Evolutionary conservation across 1,140 invertebrate species (phyloP).

Genomic region (Euschistus heros): DNA sequence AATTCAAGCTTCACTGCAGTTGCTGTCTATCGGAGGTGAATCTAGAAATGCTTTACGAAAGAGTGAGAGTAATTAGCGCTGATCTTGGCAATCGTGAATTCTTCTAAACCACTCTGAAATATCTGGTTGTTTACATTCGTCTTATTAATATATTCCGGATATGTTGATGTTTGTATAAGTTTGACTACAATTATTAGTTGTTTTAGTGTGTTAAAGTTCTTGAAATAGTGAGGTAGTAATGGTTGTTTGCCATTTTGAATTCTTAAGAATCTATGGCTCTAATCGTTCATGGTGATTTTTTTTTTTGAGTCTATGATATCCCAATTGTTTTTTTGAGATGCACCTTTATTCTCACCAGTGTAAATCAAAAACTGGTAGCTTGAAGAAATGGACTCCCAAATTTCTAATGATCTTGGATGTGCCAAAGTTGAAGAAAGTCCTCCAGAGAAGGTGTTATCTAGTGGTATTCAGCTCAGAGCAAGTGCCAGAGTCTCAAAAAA

Average conservation of each 20-base stretch:
- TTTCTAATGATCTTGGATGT: not conserved
- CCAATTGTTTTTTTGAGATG: conserved; percentile 6
- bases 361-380: not conserved
- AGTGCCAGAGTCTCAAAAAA: conserved; percentile 33
- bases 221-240: no score
- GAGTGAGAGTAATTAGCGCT: no score
- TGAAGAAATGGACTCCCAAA: conserved; percentile 3
- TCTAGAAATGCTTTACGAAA: no score
- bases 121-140: no score
- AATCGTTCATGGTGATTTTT: not conserved
- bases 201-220: no score
- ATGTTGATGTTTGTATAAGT: no score
- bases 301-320: not conserved
- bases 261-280: not conserved
- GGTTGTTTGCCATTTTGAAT: conserved; percentile 12
- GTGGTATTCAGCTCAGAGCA: conserved; percentile 30
- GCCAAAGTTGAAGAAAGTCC: conserved; percentile 6
- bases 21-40: no score
- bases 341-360: not conserved
- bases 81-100: no score
- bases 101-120: no score
- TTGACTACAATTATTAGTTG: no score
- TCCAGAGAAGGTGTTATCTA: conserved; percentile 16
- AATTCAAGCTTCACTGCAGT: no score
- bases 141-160: no score